These are phyloP conservation scores for Barypeithes pellucidus DNA, from an alignment of 2,888 invertebrate genomes.

Conservation along the genomic window DNA sequence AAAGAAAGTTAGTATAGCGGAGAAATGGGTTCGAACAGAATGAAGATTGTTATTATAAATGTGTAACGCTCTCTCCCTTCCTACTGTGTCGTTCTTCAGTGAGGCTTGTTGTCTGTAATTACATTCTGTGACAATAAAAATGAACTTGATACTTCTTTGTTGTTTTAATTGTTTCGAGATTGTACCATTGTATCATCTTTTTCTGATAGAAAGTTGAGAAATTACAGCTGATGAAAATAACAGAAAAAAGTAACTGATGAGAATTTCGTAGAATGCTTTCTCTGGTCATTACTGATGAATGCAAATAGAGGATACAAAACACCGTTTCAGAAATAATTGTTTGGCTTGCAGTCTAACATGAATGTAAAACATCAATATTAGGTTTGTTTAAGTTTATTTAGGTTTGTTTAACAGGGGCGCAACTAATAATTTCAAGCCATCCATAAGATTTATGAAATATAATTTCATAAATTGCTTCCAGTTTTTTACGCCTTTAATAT, in stretches of 20 bases:
- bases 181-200: constrained; percentile 24
- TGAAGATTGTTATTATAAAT: constrained; percentile 52
- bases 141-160: constrained; percentile 34
- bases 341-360: background rate
- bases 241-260: constrained; percentile 4
- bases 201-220: constrained; percentile 41
- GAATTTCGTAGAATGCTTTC: constrained; percentile 35
- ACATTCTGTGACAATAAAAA: constrained; percentile 36
- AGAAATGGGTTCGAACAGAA: constrained; percentile 46
- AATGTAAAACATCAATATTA: no score
- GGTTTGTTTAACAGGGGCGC: no score
- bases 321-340: background rate
- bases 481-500: no score
- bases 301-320: background rate
- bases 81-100: constrained; percentile 36
- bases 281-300: background rate
- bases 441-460: no score
- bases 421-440: no score
- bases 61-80: constrained; percentile 42
- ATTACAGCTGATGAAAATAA: constrained; percentile 10
- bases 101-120: constrained; percentile 33
- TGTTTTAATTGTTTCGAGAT: constrained; percentile 30
- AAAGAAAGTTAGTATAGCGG: constrained; percentile 47
- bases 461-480: no score
- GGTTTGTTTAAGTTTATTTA: no score